Evolutionary conservation across 2,797 vertebrate species (phyloP).

Genomic region (Pseudochirops cupreus): DNA sequence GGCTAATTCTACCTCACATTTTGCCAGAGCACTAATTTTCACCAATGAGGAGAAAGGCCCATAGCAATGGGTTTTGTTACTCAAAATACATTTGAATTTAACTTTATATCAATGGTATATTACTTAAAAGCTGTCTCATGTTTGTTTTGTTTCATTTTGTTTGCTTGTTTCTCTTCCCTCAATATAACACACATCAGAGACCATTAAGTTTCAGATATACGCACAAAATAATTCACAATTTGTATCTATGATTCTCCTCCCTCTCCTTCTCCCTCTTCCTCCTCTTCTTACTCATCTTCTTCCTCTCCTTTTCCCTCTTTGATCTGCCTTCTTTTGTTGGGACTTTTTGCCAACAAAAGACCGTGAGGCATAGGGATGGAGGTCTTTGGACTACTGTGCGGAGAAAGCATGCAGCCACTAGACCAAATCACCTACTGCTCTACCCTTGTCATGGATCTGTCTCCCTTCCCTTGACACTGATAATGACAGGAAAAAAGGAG

Average conservation of each 20-base stretch:
- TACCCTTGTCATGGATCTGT: background rate
- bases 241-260: background rate
- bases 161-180: background rate
- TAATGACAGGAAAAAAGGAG: background rate
- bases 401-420: background rate
- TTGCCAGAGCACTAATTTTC: background rate
- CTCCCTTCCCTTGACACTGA: background rate
- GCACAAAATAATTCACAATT: background rate
- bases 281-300: too few relatives aligned
- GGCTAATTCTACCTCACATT: background rate
- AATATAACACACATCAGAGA: background rate
- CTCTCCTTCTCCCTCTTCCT: background rate
- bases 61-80: background rate
- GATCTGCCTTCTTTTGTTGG: background rate
- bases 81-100: background rate
- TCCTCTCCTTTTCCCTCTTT: background rate
- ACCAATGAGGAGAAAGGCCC: background rate
- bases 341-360: background rate
- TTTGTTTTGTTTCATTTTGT: background rate
- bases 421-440: background rate
- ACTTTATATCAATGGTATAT: background rate
- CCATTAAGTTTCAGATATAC: background rate
- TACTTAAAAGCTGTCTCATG: background rate
- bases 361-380: background rate
- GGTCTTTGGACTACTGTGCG: background rate